Evolutionary conservation across 1,140 invertebrate genomes (phyloP), one percentile per base, ranked within the genome.

Genomic region (roundworm (Caenorhabditis elegans)): DNA sequence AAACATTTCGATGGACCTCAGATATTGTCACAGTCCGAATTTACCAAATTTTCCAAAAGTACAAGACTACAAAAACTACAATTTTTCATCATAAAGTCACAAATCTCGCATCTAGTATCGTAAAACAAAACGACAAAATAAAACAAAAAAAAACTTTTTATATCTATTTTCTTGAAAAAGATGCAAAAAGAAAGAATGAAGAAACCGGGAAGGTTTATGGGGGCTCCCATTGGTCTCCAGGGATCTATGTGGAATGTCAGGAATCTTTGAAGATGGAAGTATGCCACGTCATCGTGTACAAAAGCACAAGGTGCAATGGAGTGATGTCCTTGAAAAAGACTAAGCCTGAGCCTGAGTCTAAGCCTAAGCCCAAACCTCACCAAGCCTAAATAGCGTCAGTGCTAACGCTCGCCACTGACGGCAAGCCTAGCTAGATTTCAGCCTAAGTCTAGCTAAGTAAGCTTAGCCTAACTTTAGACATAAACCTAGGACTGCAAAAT

Each of bases 211-310:
- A 70, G 34, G 60, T 39, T 70, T 70, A 43, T 43, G 22, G 49
- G 49, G 19, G 6, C 46, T 48, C n/a, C 49, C 31, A 43, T 24
- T 39, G 60, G 60, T 70, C 60, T 70, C 60, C 60, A 70, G 60
- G 60, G 60, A 70, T 70, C 60, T 39, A 70, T 70, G 28, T 39
- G 34, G 60, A 70, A 70, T 70, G 60, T 39, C 60, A 70, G 34
- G 60, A 70, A 70, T 70, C 24, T 26, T 15, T 15, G 51, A n/a
- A 11, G 24, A 19, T 13, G 24, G 26, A 55, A 24, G 24, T 19
- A 49, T 49, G 22, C 51, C 51, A 55, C 51, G 51, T 28, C 51
- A 55, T 55, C 13, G n/a, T n/a, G n/a, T 28, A 26, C 6, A 22
- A 60, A 43, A 8, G 15, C 15, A 43, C 15, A 5, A 15, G 39